Evolutionary conservation across 2,888 invertebrate genomes (phyloP), one percentile per base, ranked within the genome.

Genomic region (Dexiosoma caninum): DNA sequence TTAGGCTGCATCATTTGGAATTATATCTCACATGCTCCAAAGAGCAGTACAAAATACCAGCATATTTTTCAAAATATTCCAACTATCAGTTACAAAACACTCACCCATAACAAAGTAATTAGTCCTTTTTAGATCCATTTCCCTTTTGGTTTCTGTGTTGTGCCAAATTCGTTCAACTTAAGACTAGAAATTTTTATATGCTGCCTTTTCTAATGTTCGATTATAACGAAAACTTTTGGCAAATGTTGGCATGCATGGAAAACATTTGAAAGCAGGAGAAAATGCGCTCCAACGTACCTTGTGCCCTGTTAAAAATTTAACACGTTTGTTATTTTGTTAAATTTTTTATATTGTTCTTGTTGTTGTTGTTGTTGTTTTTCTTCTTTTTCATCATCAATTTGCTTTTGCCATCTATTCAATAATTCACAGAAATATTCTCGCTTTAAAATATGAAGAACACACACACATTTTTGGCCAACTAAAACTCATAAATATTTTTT

Each of bases 391-490:
- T 55, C 9, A 42, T 27, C 40, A 59, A 59, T 75, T 75, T 75
- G 32, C 66, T 62, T 62, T 30, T 76, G 55, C 69, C 62, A 77
- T 32, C 46, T 64, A 32, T 70, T 77, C 55, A 70, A 77, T 77
- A 77, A 77, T 77, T 77, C 70, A 77, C 64, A 70, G 64, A 70
- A 70, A 70, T 70, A 64, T 32, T 62, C 55, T 77, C 37, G 32
- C 19, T 30, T 37, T 53, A n/a, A 21, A 40, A 37, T 46, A 27
- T 46, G 37, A 53, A 66, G 46, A 53, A 75, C 42, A 44, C 40
- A 59, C 59, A 80, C 76, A 80, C n/a, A n/a, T n/a, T n/a, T 80
- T 80, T 76, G 62, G 71, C 80, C 67, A 60, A 66, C 44, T 70
- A 60, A 59, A 71, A 14, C 75, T 67, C 55, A 81, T 81, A 77